phyloP scores from a whole-genome alignment of 2,888 invertebrate species.

The Merodon equestris region DNA sequence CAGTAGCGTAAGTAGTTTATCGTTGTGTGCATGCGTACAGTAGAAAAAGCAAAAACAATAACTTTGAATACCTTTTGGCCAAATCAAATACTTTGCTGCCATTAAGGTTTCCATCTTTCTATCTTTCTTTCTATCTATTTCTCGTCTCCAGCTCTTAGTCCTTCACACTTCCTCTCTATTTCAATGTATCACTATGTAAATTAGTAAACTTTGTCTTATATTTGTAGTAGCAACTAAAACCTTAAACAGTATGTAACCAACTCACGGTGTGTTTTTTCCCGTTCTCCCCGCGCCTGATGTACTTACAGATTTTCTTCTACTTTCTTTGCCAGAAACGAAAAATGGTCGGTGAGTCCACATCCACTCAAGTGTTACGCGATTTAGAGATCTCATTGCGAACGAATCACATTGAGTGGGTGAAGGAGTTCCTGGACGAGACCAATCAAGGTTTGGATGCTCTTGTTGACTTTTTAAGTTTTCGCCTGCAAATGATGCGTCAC shows the following conservation, averaged over 20 bases:
- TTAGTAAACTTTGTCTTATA: conserved; percentile 21
- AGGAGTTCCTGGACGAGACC: conserved; percentile 97
- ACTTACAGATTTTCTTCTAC: conserved; percentile 79
- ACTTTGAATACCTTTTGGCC: conserved; percentile 11
- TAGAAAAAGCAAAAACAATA: conserved; percentile 13
- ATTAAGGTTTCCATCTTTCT: conserved; percentile 7
- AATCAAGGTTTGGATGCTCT: conserved; percentile 98
- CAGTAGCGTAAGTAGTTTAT: conserved; percentile 4
- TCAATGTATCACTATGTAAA: conserved; percentile 8
- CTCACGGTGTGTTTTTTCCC: conserved; percentile 65
- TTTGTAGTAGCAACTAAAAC: conserved; percentile 54
- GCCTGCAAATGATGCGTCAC: conserved; percentile 95
- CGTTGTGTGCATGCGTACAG: conserved; percentile 18
- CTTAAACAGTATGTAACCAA: conserved; percentile 65
- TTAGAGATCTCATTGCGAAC: conserved; percentile 99
- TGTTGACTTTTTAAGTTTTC: conserved; percentile 97
- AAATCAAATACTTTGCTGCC: conserved; percentile 49
- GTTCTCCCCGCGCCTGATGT: conserved; percentile 70
- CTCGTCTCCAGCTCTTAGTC: too few relatives aligned
- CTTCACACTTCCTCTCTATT: conserved; percentile 1
- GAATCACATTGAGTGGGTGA: conserved; percentile 99
- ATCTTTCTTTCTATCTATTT: not conserved
- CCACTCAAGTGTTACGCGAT: conserved; percentile 98
- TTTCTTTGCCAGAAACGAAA: conserved; percentile 93
- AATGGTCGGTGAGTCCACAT: conserved; percentile 97